phyloP scores from a whole-genome alignment of 2,888 invertebrate species.

The Mamestra brassicae region DNA sequence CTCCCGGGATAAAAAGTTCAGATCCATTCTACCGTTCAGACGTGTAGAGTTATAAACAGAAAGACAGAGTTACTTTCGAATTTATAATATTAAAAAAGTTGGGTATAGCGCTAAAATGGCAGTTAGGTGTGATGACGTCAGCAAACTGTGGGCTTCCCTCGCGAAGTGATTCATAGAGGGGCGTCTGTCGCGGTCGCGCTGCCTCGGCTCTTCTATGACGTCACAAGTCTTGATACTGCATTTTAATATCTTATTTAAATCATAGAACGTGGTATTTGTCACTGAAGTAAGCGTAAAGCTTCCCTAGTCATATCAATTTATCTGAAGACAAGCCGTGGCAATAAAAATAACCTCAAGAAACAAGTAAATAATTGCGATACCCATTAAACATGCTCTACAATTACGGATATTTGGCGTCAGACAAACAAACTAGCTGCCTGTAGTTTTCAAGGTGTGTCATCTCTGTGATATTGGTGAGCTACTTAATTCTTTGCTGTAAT shows the following conservation, averaged over 20 bases:
- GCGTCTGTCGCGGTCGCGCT: constrained; percentile 53
- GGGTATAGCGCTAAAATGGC: constrained; percentile 60
- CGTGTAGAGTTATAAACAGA: not conserved
- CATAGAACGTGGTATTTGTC: not conserved
- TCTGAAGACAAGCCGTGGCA: constrained; percentile 9
- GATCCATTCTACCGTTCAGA: not conserved
- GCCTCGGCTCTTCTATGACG: constrained; percentile 36
- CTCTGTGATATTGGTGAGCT: constrained; percentile 9
- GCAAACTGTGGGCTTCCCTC: constrained; percentile 80
- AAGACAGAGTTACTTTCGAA: not conserved
- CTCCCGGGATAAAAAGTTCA: too few relatives aligned
- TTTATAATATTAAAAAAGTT: constrained; percentile 45
- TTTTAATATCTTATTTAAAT: constrained; percentile 1
- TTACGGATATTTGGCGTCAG: constrained; percentile 40
- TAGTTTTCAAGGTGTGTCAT: constrained; percentile 27
- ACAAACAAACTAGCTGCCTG: constrained; percentile 16
- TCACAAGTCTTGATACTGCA: constrained; percentile 21
- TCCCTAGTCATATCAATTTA: constrained; percentile 9
- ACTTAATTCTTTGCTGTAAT: not conserved
- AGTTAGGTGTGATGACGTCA: constrained; percentile 78
- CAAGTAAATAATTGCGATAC: constrained; percentile 29
- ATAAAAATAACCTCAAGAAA: constrained; percentile 10
- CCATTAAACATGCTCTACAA: constrained; percentile 19
- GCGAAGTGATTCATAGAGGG: constrained; percentile 76
- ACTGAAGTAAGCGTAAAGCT: not conserved